These are phyloP conservation scores for Lottia scabra DNA, from an alignment of 2,888 invertebrate species.

Conservation along the genomic window DNA sequence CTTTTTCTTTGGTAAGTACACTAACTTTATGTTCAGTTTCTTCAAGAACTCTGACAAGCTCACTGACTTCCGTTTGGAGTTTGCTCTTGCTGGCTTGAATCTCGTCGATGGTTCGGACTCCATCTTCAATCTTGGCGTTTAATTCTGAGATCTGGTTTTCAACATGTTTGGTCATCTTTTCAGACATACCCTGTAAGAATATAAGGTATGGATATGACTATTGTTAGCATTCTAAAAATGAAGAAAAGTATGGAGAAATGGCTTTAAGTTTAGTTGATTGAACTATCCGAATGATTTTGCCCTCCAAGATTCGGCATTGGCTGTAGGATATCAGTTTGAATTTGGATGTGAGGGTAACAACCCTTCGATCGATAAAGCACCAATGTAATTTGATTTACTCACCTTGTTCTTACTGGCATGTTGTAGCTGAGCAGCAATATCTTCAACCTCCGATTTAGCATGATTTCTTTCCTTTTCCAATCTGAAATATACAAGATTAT, in stretches of 20 bases:
- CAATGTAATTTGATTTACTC: background rate
- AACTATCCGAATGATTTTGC: no score
- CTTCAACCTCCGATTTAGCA: slow-evolving; percentile 97
- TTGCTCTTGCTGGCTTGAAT: slow-evolving; percentile 87
- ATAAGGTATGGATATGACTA: no score
- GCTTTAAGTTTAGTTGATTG: no score
- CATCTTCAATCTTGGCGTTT: slow-evolving; percentile 95
- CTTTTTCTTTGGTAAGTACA: slow-evolving; percentile 90
- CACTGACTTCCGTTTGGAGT: slow-evolving; percentile 95
- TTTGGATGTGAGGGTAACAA: no score
- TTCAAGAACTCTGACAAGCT: slow-evolving; percentile 94
- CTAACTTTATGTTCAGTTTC: slow-evolving; percentile 97
- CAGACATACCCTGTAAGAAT: background rate
- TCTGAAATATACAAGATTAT: slow-evolving; percentile 63
- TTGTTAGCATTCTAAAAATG: no score
- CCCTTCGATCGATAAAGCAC: no score
- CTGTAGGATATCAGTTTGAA: no score
- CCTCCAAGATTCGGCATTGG: no score
- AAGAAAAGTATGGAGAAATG: no score
- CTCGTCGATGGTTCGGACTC: slow-evolving; percentile 96
- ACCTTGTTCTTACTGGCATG: slow-evolving; percentile 98
- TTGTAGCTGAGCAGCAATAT: slow-evolving; percentile 95
- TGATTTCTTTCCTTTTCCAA: slow-evolving; percentile 99
- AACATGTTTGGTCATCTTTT: slow-evolving; percentile 69
- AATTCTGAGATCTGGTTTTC: slow-evolving; percentile 94